Conservation (phyloP, 2,888 invertebrate species). For the Sepioteuthis lessoniana region DNA sequence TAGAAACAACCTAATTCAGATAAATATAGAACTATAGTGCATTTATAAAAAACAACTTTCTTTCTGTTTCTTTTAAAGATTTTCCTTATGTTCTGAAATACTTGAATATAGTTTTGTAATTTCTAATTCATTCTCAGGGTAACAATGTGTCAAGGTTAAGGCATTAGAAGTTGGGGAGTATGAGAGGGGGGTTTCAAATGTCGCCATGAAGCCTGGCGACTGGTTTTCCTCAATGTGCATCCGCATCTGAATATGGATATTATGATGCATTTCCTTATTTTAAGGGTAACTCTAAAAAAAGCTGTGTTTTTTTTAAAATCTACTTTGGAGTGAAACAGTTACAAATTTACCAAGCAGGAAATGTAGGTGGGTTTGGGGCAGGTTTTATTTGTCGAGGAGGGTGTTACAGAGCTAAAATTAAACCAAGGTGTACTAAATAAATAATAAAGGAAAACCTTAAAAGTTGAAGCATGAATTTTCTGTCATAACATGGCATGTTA, state of each 20-base stretch:
- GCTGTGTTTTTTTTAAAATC: too few species aligned
- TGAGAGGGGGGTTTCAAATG: neutral
- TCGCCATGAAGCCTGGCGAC: neutral
- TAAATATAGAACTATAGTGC: too few species aligned
- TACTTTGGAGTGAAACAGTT: neutral
- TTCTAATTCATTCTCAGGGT: neutral
- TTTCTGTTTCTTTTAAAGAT: too few species aligned
- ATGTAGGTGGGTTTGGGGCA: neutral
- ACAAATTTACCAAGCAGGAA: neutral
- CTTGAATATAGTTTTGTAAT: neutral
- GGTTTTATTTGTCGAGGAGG: neutral
- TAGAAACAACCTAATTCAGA: too few species aligned
- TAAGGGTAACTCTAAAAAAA: neutral
- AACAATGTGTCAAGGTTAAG: neutral
- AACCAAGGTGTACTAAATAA: neutral
- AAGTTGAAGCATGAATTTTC: too few species aligned
- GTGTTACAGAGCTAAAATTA: neutral
- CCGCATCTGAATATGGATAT: neutral
- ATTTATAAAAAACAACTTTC: too few species aligned
- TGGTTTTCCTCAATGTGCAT: neutral
- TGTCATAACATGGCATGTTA: too few species aligned
- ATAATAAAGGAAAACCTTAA: neutral
- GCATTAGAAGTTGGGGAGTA: neutral
- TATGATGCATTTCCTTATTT: neutral
- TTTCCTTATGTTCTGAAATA: neutral